These are phyloP conservation scores for Venusia cambrica DNA, from an alignment of 2,888 invertebrate species.

Conservation along the genomic window DNA sequence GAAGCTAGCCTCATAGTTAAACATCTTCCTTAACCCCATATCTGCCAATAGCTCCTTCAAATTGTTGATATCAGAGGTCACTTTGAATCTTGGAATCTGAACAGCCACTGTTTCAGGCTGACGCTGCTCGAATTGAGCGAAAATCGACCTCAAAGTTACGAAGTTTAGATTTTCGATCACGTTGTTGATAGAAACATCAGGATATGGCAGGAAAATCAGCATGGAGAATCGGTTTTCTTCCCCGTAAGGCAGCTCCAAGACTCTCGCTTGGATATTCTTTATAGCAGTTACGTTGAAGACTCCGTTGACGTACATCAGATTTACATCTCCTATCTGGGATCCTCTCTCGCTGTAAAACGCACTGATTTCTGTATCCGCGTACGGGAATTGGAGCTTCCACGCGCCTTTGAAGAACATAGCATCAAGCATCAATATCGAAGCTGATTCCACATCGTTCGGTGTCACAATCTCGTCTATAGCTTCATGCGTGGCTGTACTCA, in stretches of 20 bases:
- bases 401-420: conserved; percentile 62
- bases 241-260: conserved; percentile 63
- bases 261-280: conserved; percentile 41
- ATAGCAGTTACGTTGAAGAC: conserved; percentile 40
- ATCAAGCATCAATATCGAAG: conserved; percentile 51
- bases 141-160: conserved; percentile 67
- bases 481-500: conserved; percentile 50
- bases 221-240: conserved; percentile 75
- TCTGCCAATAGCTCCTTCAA: conserved; percentile 64
- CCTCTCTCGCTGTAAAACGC: conserved; percentile 53
- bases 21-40: conserved; percentile 60
- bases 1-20: conserved; percentile 50
- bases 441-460: conserved; percentile 47
- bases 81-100: conserved; percentile 81
- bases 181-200: conserved; percentile 53
- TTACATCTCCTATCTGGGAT: conserved; percentile 51
- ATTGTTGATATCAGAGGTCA: conserved; percentile 69
- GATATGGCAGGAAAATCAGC: conserved; percentile 82
- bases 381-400: conserved; percentile 51
- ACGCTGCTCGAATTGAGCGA: conserved; percentile 55
- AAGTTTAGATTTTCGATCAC: conserved; percentile 73
- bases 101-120: conserved; percentile 70
- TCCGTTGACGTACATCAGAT: conserved; percentile 50
- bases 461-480: conserved; percentile 55
- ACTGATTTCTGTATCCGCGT: conserved; percentile 45